Evolutionary conservation across 1,140 invertebrate species (phyloP), one percentile per base, ranked within the genome.

Genomic region (Nautilus pompilius): DNA sequence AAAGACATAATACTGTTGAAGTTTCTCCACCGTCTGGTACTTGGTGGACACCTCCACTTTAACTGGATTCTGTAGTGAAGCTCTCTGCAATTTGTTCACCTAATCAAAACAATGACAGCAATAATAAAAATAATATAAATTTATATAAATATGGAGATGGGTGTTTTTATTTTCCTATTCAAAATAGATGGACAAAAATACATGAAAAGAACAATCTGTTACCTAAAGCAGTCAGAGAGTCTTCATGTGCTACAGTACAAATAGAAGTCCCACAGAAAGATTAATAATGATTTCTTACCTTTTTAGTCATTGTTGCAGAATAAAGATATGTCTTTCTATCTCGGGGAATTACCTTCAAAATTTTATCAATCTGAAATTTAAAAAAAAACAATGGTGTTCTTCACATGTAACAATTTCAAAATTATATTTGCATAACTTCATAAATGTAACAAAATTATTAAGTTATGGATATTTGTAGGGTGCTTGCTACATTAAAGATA

Each of bases 241-340:
- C n/a, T n/a, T n/a, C n/a, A n/a, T n/a, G n/a, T n/a, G n/a, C n/a
- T n/a, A n/a, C n/a, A n/a, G n/a, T n/a, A n/a, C n/a, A n/a, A n/a
- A n/a, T n/a, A n/a, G n/a, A n/a, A n/a, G n/a, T n/a, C n/a, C n/a
- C 20, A 29, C 3, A 28, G 10, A 17, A 13, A 17, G 29, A 55
- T 29, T 2, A 29, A 24, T 20, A 22, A 22, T 17, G 15, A 0
- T n/a, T 34, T 29, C 20, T 60, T 55, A 98, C 95, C 85, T 99
- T 98, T 78, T 96, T 96, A 0, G 95, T 99, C 96, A 98, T 99
- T 22, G 96, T 99, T 2, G 96, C 96, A 2, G 95, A 97, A 84
- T 97, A 99, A 28, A 98, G 79, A 69, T 91, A 91, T 0, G 95
- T 98, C 59, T 88, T 84, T 22, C 95, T 86, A 73, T 98, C 93